phyloP scores from a whole-genome alignment of 1,140 invertebrate genomes.

The Brachionus asplanchnoidis region DNA sequence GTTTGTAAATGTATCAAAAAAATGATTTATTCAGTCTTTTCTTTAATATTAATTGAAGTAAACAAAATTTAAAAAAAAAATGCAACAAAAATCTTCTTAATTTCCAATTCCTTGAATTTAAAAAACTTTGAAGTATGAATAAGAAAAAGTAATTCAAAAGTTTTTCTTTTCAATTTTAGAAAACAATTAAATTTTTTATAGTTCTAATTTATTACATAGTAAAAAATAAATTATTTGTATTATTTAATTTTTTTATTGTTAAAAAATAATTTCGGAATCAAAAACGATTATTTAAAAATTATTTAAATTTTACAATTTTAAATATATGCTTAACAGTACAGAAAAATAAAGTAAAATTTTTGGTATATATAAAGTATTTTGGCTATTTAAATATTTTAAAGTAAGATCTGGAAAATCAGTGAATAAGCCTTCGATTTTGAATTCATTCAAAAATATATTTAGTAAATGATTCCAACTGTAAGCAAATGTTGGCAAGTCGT shows the following conservation, averaged over 20 bases:
- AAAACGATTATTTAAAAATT: not conserved
- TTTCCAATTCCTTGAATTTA: not conserved
- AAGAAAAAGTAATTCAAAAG: not conserved
- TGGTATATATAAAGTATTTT: not conserved
- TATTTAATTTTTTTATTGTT: too few species aligned
- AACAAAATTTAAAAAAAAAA: too few species aligned
- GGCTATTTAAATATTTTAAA: conserved; percentile 15
- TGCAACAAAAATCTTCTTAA: too few species aligned
- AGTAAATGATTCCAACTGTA: not conserved
- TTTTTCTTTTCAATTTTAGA: too few species aligned
- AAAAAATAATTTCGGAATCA: too few species aligned
- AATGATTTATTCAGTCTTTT: too few species aligned
- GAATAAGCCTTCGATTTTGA: conserved; percentile 26
- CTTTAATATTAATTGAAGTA: too few species aligned
- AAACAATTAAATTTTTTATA: not conserved
- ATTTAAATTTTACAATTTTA: not conserved
- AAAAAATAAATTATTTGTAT: too few species aligned
- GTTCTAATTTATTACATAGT: not conserved
- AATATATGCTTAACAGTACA: not conserved
- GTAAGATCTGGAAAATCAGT: conserved; percentile 27
- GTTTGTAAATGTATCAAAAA: too few species aligned
- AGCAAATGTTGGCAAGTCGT: not conserved
- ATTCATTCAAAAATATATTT: not conserved
- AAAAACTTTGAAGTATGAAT: not conserved
- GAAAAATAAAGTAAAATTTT: not conserved